These are phyloP conservation scores for Ophioninae sp. DNA, from an alignment of 2,888 invertebrate genomes.

Conservation along the genomic window DNA sequence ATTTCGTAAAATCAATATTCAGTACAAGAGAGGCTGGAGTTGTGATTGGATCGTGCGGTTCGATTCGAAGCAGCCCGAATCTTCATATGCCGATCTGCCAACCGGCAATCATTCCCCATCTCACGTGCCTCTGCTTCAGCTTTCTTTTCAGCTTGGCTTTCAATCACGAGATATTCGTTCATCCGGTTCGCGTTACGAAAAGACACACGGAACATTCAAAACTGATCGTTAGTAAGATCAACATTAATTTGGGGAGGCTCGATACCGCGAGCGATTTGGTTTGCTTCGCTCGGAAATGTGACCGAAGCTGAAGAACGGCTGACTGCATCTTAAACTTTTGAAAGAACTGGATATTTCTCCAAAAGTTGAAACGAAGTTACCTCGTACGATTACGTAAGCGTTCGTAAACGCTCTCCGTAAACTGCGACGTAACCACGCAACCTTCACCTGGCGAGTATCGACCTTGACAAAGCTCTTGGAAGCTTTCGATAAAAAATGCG, in stretches of 20 bases:
- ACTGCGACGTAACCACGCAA: no score
- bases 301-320: no score
- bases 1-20: constrained; percentile 35
- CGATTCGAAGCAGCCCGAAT: constrained; percentile 26
- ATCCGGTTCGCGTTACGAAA: background rate
- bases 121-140: constrained; percentile 19
- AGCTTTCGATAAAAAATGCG: no score
- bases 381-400: no score
- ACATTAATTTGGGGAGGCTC: constrained; percentile 50
- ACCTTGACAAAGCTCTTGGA: no score
- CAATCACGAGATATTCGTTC: constrained; percentile 5
- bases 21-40: constrained; percentile 29
- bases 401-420: no score
- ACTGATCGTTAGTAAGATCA: constrained; percentile 53
- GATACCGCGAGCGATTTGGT: constrained; percentile 31
- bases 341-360: background rate
- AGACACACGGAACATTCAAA: constrained; percentile 19
- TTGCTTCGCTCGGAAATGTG: background rate
- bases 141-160: constrained; percentile 20
- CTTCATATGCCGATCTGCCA: constrained; percentile 36
- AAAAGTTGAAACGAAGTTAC: no score
- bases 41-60: constrained; percentile 42
- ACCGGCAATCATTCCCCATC: constrained; percentile 53
- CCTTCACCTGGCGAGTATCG: no score
- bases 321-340: no score